Evolutionary conservation across 2,888 invertebrate species (phyloP), one percentile per base, ranked within the genome.

Genomic region (Automeris io): DNA sequence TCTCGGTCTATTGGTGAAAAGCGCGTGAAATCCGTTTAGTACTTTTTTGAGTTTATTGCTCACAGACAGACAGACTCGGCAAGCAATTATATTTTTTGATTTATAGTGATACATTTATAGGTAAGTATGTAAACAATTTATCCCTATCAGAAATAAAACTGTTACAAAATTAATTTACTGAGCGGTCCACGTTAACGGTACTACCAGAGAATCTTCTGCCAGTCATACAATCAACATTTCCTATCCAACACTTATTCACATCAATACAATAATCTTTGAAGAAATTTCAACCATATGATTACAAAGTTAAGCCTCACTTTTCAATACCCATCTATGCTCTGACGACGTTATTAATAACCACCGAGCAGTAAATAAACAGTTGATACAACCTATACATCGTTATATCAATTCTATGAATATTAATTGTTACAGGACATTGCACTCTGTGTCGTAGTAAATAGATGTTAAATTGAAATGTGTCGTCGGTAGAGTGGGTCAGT

Each of bases 371-470:
- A 82, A 83, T 81, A 82, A 85, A 85, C 81, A 82, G 77, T 81
- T 75, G 80, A 82, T 80, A 81, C 73, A 66, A 67, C 74, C 79
- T 76, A 77, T 75, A 79, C 79, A 78, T 80, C 73, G 79, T 80
- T 79, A 77, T 76, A 79, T 76, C 73, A 70, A 76, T 72, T 69
- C 74, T 71, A 73, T 78, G 71, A 73, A 72, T 63, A 64, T 57
- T 50, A 51, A 57, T 68, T 72, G 66, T 65, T 43, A 58, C 50
- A 56, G 63, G 70, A 78, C 64, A 78, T 66, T 73, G 64, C 59
- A 71, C 78, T 72, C 57, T 81, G 64, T 44, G 21, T 4, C 0
- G 18, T 38, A 45, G 38, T 38, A 18, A 57, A 68, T 77, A 81
- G 58, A 63, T 61, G 55, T 62, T 46, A 75, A 53, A 72, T 54